Conservation (phyloP, 1,140 invertebrate species). For the Monochamus saltuarius region DNA sequence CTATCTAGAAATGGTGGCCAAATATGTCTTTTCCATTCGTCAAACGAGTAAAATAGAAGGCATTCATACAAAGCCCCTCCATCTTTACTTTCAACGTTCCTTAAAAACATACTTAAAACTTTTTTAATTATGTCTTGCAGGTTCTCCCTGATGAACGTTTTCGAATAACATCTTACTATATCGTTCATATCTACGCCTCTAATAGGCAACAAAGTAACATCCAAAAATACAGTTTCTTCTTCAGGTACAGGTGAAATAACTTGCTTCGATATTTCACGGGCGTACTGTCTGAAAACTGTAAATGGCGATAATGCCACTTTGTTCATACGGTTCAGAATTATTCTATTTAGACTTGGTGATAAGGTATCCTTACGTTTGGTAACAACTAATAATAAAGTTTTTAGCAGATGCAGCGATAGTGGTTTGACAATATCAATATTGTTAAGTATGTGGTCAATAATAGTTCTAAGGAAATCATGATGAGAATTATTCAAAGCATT, state of each 20-base stretch:
- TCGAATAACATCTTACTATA: slow-evolving; percentile 10
- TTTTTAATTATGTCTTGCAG: slow-evolving; percentile 14
- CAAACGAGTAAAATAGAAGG: slow-evolving; percentile 25
- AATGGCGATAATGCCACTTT: slow-evolving; percentile 12
- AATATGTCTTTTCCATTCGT: slow-evolving; percentile 19
- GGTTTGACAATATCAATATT: slow-evolving; percentile 4
- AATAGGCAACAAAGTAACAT: slow-evolving; percentile 26
- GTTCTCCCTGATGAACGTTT: slow-evolving; percentile 1
- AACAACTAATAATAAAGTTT: slow-evolving; percentile 2
- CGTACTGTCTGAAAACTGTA: slow-evolving; percentile 7
- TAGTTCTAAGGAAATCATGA: no score
- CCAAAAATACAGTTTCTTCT: slow-evolving; percentile 8
- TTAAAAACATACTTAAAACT: slow-evolving; percentile 30
- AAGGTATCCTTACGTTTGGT: slow-evolving; percentile 7
- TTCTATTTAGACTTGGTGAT: neutral
- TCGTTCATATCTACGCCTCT: slow-evolving; percentile 27
- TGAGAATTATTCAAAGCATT: no score
- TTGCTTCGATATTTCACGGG: slow-evolving; percentile 7
- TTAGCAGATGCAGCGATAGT: slow-evolving; percentile 3
- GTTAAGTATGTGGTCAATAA: slow-evolving; percentile 7
- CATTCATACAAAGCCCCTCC: slow-evolving; percentile 30
- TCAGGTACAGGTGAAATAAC: neutral
- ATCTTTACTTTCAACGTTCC: slow-evolving; percentile 35
- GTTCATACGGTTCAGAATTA: slow-evolving; percentile 12
- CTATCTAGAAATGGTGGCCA: slow-evolving; percentile 27